These are phyloP conservation scores for Lipophrys pholis DNA, from an alignment of 2,113 vertebrate genomes.

Conservation along the genomic window DNA sequence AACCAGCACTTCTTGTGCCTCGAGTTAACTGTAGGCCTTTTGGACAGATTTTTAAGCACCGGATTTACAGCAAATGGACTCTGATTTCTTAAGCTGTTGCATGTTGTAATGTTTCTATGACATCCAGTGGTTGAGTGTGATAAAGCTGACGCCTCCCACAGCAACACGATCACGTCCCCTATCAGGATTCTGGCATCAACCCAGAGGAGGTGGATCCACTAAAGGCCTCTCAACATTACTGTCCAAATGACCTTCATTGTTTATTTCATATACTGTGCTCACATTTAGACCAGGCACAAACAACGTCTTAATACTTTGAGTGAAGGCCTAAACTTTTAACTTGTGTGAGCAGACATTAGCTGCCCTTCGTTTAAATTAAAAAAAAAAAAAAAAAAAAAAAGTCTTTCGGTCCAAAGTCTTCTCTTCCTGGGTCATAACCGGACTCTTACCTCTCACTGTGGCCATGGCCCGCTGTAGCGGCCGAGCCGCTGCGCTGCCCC, in stretches of 20 bases:
- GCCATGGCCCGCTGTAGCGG: constrained; percentile 53
- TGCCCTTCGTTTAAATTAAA: neutral
- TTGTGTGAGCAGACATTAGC: neutral
- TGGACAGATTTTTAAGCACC: no score
- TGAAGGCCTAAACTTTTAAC: neutral
- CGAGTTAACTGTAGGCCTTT: no score
- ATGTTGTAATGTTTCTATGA: neutral
- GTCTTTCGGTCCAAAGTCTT: no score
- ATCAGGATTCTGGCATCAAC: constrained; percentile 54
- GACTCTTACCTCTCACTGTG: constrained; percentile 47
- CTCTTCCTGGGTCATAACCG: neutral
- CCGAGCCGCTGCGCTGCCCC: constrained; percentile 5
- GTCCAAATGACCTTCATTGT: constrained; percentile 77
- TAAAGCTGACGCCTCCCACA: constrained; percentile 35
- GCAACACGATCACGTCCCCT: constrained; percentile 6
- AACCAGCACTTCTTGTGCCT: neutral
- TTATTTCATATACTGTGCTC: neutral
- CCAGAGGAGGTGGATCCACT: constrained; percentile 67
- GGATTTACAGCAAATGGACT: no score
- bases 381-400: no score
- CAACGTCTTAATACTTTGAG: neutral
- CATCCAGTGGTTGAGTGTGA: neutral
- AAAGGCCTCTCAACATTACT: constrained; percentile 50
- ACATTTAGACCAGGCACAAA: neutral
- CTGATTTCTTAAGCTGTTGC: no score